phyloP scores from a whole-genome alignment of 2,888 invertebrate genomes.

The Syritta pipiens region DNA sequence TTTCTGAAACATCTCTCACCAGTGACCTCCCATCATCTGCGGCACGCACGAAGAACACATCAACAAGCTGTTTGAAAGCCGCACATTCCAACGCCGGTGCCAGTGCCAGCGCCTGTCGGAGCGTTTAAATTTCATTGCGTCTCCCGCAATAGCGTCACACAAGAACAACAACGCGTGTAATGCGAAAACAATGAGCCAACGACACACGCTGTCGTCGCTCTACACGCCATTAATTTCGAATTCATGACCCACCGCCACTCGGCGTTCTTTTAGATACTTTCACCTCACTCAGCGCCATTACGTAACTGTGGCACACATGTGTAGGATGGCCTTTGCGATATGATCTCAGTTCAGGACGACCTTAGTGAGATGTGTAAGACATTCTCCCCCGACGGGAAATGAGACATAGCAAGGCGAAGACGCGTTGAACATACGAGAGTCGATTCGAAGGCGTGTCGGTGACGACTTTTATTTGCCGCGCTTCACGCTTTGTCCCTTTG shows the following conservation, averaged over 20 bases:
- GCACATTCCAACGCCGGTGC: too few species aligned
- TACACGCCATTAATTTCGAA: slow-evolving; percentile 9
- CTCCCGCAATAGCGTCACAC: background rate
- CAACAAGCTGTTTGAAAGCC: too few species aligned
- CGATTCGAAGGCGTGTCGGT: too few species aligned
- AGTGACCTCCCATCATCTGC: too few species aligned
- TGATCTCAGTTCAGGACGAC: background rate
- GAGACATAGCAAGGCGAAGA: background rate
- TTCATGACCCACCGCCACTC: background rate
- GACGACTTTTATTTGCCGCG: too few species aligned
- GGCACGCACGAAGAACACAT: too few species aligned
- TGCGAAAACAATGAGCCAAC: background rate
- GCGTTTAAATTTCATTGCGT: background rate
- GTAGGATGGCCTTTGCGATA: background rate
- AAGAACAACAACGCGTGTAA: background rate
- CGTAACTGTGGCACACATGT: too few species aligned
- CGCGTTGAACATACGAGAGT: too few species aligned
- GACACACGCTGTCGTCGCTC: background rate
- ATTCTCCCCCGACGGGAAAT: background rate
- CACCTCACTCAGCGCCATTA: background rate
- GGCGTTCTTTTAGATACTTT: slow-evolving; percentile 1
- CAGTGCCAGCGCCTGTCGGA: too few species aligned
- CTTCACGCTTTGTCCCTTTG: slow-evolving; percentile 1
- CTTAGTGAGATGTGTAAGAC: background rate
- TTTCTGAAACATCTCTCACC: too few species aligned